Evolutionary conservation across 1,140 invertebrate species (phyloP).

Genomic region (Solenopsis invicta): DNA sequence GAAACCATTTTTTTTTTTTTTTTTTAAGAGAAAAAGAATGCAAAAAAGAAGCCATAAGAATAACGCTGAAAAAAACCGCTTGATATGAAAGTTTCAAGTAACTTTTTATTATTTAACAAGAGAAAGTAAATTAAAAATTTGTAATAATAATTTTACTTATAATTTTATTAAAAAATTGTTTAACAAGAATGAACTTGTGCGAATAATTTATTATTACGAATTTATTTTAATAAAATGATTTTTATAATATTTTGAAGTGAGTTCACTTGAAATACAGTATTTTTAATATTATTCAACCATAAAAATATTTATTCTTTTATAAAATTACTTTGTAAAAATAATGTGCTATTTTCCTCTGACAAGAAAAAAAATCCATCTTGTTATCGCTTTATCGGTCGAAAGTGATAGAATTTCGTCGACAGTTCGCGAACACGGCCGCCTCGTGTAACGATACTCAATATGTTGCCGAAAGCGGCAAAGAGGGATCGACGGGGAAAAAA

Average conservation of each 20-base stretch:
- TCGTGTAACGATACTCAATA: slow-evolving; percentile 7
- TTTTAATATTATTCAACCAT: not conserved
- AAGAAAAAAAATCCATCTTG: not conserved
- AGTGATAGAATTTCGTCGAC: not conserved
- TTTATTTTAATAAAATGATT: not conserved
- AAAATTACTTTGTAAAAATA: not conserved
- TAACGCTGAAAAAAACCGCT: not conserved
- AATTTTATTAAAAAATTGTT: not conserved
- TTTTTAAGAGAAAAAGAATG: not conserved
- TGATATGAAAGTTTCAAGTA: not conserved
- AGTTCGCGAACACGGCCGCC: not conserved
- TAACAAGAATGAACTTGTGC: not conserved
- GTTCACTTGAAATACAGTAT: not conserved
- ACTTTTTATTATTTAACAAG: not conserved
- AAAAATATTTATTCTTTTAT: slow-evolving; percentile 5
- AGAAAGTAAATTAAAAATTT: not conserved
- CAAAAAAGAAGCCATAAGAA: not conserved
- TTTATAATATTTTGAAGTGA: slow-evolving; percentile 7
- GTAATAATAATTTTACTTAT: not conserved
- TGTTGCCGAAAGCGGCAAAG: not conserved
- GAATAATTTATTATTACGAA: not conserved
- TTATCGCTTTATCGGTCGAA: not conserved
- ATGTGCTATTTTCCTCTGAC: not conserved
- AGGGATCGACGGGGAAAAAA: not conserved
- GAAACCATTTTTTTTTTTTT: not conserved